Evolutionary conservation across 2,797 vertebrate genomes (phyloP).

Genomic region (Chrosomus eos): DNA sequence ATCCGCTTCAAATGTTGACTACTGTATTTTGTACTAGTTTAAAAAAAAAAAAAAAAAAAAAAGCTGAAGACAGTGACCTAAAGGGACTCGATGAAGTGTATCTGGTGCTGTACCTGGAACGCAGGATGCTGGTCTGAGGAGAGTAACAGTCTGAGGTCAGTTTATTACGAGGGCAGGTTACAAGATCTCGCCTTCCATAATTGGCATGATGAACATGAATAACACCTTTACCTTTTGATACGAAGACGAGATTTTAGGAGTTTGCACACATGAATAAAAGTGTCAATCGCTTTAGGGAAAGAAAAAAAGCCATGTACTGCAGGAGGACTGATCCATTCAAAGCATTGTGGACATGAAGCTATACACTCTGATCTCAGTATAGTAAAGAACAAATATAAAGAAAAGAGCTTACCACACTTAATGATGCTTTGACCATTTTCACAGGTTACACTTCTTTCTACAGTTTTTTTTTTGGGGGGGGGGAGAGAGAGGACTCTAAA

Average conservation of each 20-base stretch:
- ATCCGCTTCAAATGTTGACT: too few relatives aligned
- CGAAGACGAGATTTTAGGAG: not conserved
- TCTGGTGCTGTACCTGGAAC: constrained; percentile 14
- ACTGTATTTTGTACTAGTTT: too few relatives aligned
- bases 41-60: too few relatives aligned
- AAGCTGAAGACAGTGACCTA: too few relatives aligned
- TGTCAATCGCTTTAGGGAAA: too few relatives aligned
- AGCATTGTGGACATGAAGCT: not conserved
- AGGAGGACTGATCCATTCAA: not conserved
- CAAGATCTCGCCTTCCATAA: constrained; percentile 6
- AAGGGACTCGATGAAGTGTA: not conserved
- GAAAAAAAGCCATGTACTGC: not conserved
- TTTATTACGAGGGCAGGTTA: constrained; percentile 6
- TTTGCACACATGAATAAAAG: too few relatives aligned
- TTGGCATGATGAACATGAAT: constrained; percentile 30
- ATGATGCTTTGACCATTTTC: not conserved
- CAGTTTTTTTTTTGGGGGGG: not conserved
- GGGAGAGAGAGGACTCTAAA: not conserved
- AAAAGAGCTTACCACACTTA: not conserved
- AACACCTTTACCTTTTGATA: not conserved
- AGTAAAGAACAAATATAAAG: not conserved
- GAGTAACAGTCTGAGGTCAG: constrained; percentile 7
- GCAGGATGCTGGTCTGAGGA: constrained; percentile 24
- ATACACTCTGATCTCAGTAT: not conserved
- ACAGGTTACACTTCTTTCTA: not conserved